phyloP scores from a whole-genome alignment of 1,140 invertebrate genomes.

The Acyrthosiphon pisum region DNA sequence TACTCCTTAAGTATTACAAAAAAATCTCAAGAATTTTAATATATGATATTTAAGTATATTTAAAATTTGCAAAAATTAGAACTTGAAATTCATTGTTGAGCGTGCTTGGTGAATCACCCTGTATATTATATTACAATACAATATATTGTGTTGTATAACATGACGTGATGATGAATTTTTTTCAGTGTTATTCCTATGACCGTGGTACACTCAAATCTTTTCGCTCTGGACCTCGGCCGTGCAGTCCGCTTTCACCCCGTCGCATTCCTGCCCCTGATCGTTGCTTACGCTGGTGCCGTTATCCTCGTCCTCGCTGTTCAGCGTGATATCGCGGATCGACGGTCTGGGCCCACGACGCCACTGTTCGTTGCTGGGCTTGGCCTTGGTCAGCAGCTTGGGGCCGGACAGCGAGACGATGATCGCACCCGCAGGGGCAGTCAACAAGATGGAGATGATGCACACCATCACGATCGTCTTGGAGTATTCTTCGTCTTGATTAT shows the following conservation, averaged over 20 bases:
- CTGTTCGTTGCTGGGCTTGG: conserved; percentile 65
- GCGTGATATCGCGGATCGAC: conserved; percentile 82
- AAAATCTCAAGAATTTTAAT: no score
- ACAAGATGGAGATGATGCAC: conserved; percentile 86
- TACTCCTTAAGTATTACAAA: no score
- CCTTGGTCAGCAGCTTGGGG: conserved; percentile 76
- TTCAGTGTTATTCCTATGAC: not conserved
- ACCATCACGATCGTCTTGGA: conserved; percentile 73
- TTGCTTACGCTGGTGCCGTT: conserved; percentile 66
- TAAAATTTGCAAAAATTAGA: no score
- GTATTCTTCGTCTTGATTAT: conserved; percentile 63
- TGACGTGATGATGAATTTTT: not conserved
- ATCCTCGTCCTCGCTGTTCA: conserved; percentile 73
- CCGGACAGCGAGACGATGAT: conserved; percentile 84
- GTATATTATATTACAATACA: no score
- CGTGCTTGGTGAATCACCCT: no score
- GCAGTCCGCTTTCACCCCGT: not conserved
- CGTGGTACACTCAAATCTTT: not conserved
- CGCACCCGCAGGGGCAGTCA: conserved; percentile 90
- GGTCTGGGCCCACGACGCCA: conserved; percentile 78
- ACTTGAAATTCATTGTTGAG: no score
- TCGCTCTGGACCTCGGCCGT: not conserved
- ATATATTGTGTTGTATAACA: not conserved
- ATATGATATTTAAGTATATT: no score
- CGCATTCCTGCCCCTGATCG: conserved; percentile 49